phyloP scores from a whole-genome alignment of 1,140 invertebrate genomes.

The Halyomorpha halys region DNA sequence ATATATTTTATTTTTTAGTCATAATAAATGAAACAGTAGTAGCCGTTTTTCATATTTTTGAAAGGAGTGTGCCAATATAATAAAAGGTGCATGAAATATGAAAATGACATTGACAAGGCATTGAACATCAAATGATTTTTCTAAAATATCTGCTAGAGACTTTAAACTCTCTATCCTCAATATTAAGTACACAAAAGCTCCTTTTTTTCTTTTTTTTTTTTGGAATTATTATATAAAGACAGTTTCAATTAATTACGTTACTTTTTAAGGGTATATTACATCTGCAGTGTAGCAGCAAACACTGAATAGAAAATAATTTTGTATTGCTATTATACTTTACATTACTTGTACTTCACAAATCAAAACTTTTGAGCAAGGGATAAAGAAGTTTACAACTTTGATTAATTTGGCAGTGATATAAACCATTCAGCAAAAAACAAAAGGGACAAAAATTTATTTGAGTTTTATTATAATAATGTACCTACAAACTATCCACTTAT shows the following conservation, averaged over 20 bases:
- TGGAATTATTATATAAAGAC: too few relatives aligned
- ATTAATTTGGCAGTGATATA: conserved; percentile 13
- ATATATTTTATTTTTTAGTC: too few relatives aligned
- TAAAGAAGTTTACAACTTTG: not conserved
- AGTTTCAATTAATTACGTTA: too few relatives aligned
- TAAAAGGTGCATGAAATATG: conserved; percentile 14
- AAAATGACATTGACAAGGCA: conserved; percentile 10
- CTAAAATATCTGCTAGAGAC: not conserved
- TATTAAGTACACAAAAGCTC: conserved; percentile 11
- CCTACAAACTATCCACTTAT: conserved; percentile 2
- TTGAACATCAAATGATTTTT: conserved; percentile 8
- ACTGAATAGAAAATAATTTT: too few relatives aligned
- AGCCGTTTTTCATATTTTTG: conserved; percentile 3
- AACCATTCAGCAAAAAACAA: conserved; percentile 3
- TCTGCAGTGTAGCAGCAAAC: too few relatives aligned
- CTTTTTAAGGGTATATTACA: too few relatives aligned
- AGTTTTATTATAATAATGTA: conserved; percentile 4
- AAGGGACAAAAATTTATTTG: not conserved
- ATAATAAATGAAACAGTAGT: too few relatives aligned
- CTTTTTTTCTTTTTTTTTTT: conserved; percentile 1
- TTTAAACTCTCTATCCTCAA: conserved; percentile 9
- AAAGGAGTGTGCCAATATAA: conserved; percentile 4
- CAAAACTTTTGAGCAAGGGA: conserved; percentile 14
- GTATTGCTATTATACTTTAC: too few relatives aligned
- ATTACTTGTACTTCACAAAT: not conserved